A percentile compares a stretch with the other conserved stretches of the same genome.
phyloP scores from a whole-genome alignment of 2,888 invertebrate species.

The Graphium colonna region DNA sequence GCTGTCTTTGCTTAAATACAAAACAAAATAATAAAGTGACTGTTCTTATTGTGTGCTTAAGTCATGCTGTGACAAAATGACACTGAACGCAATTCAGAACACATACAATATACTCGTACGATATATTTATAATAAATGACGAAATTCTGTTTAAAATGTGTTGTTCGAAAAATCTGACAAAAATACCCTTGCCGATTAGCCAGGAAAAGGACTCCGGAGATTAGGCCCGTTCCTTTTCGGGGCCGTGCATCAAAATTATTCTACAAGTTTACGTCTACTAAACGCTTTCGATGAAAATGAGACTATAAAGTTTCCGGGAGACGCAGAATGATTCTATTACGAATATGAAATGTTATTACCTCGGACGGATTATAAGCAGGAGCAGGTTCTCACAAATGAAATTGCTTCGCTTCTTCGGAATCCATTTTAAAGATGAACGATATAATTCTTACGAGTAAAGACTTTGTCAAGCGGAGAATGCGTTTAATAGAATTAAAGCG shows the following conservation, averaged over 20 bases:
- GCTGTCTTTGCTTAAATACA: no score
- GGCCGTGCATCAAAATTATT: conserved; percentile 70
- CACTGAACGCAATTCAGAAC: no score
- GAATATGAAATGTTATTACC: conserved; percentile 80
- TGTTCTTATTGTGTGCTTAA: no score
- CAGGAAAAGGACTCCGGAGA: conserved; percentile 58
- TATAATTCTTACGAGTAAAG: conserved; percentile 75
- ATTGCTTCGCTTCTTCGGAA: conserved; percentile 78
- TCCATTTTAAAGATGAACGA: conserved; percentile 77
- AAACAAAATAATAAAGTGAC: no score
- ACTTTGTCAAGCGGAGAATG: conserved; percentile 65
- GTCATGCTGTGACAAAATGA: no score
- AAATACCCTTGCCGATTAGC: conserved; percentile 52
- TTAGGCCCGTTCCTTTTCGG: conserved; percentile 52
- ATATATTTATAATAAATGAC: no score
- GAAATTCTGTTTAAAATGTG: conserved; percentile 50
- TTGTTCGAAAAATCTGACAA: conserved; percentile 47
- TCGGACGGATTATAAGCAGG: conserved; percentile 78
- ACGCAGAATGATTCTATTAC: conserved; percentile 79
- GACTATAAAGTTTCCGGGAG: conserved; percentile 78
- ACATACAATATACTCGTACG: no score
- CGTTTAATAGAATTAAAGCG: conserved; percentile 49
- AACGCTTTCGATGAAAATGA: conserved; percentile 79
- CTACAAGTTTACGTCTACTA: conserved; percentile 76
- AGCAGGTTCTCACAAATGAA: conserved; percentile 79